Evolutionary conservation across 2,113 vertebrate genomes (phyloP).

Genomic region (Sphaerodactylus townsendi): DNA sequence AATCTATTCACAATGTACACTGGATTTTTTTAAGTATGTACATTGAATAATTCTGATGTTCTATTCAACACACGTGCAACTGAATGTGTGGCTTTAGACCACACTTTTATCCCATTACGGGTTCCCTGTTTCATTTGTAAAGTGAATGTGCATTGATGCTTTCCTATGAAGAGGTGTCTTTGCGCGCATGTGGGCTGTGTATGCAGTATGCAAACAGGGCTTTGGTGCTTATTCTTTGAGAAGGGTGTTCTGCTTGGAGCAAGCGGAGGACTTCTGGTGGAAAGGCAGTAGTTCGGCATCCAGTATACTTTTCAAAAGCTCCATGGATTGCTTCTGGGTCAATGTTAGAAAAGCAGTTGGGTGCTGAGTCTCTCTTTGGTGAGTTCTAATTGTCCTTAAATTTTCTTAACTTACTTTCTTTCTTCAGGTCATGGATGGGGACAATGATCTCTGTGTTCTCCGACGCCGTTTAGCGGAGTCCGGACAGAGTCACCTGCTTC

Average conservation of each 20-base stretch:
- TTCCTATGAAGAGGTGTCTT: no score
- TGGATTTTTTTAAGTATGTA: no score
- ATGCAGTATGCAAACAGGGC: no score
- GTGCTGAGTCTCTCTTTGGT: background rate
- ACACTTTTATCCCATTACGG: no score
- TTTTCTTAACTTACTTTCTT: background rate
- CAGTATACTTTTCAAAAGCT: background rate
- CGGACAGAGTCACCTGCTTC: conserved; percentile 85
- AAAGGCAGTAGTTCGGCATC: background rate
- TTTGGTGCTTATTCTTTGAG: background rate
- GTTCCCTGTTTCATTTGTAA: no score
- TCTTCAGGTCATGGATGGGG: conserved; percentile 3
- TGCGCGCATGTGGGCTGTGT: no score
- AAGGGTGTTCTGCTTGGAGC: background rate
- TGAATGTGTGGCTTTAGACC: no score
- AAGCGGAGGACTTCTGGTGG: background rate
- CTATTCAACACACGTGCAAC: no score
- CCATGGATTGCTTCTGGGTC: background rate
- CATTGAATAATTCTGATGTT: no score
- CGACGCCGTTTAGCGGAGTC: conserved; percentile 68
- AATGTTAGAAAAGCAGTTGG: background rate
- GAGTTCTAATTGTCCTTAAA: background rate
- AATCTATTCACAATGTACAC: no score
- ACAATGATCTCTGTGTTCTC: conserved; percentile 62
- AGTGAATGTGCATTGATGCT: no score